A percentile compares a stretch with the other conserved stretches of the same genome.
These are phyloP conservation scores for Neocloeon triangulifer DNA, from an alignment of 1,140 invertebrate species.

Conservation along the genomic window DNA sequence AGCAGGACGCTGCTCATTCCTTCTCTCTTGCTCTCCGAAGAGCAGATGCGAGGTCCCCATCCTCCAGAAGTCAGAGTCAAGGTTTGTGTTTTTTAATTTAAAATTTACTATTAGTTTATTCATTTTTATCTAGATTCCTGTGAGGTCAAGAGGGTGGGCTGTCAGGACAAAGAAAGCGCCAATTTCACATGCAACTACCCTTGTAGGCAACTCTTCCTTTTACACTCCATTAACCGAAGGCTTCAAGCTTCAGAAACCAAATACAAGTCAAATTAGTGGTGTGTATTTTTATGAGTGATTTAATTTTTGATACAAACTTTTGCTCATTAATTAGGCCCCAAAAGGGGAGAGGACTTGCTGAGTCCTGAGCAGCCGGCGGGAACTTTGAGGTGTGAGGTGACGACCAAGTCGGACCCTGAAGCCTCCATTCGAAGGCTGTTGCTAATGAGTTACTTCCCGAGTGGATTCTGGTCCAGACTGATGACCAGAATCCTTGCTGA, in stretches of 20 bases:
- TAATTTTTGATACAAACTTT: not conserved
- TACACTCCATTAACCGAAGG: constrained; percentile 9
- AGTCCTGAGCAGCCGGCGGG: too few species aligned
- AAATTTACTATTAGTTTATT: constrained; percentile 1
- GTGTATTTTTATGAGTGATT: not conserved
- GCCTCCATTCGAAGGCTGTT: constrained; percentile 41
- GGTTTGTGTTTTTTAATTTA: constrained; percentile 4
- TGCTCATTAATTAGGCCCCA: too few species aligned
- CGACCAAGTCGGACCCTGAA: constrained; percentile 24
- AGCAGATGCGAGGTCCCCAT: constrained; percentile 28
- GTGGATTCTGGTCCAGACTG: constrained; percentile 91
- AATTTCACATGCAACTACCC: constrained; percentile 15
- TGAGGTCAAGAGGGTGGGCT: constrained; percentile 45
- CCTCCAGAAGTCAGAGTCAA: constrained; percentile 18
- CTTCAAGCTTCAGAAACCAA: constrained; percentile 7
- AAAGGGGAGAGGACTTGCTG: constrained; percentile 1
- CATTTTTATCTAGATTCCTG: constrained; percentile 41
- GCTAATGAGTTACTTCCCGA: constrained; percentile 89
- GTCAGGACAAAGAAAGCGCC: constrained; percentile 32
- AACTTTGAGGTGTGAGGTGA: constrained; percentile 12
- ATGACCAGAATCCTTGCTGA: constrained; percentile 83
- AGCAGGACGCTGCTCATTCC: constrained; percentile 76
- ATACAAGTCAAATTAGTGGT: not conserved
- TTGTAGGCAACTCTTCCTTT: constrained; percentile 14
- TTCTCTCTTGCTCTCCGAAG: constrained; percentile 68